phyloP scores from a whole-genome alignment of 2,113 vertebrate genomes.

The Oryzias woworae region DNA sequence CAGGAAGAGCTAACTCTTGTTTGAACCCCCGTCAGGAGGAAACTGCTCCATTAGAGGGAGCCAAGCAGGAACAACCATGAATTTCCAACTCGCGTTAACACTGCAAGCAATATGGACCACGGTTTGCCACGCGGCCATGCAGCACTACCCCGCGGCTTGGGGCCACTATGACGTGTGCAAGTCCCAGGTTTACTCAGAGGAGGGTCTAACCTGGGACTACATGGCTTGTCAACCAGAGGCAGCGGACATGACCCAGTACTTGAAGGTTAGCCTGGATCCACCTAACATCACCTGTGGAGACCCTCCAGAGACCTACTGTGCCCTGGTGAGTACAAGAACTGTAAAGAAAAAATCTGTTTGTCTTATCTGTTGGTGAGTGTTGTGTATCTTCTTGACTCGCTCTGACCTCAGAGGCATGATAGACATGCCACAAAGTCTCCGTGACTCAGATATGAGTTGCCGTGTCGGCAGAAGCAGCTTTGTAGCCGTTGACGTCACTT shows the following conservation, averaged over 20 bases:
- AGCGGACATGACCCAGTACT: constrained; percentile 95
- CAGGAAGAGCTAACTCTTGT: constrained; percentile 33
- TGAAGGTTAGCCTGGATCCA: constrained; percentile 93
- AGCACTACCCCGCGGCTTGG: constrained; percentile 94
- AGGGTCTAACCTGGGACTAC: constrained; percentile 98
- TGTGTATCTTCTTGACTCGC: constrained; percentile 8
- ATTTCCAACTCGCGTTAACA: constrained; percentile 86
- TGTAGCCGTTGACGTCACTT: constrained; percentile 46
- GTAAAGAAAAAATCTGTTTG: neutral
- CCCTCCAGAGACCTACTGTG: constrained; percentile 95
- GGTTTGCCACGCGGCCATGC: constrained; percentile 86
- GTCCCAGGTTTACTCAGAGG: constrained; percentile 93
- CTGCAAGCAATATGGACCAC: constrained; percentile 90
- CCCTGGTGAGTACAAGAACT: constrained; percentile 84
- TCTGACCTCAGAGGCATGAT: constrained; percentile 28
- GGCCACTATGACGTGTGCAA: constrained; percentile 98
- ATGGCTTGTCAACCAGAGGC: constrained; percentile 98
- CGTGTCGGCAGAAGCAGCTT: constrained; percentile 23
- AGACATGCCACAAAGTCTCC: constrained; percentile 35
- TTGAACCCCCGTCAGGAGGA: constrained; percentile 26
- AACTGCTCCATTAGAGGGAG: constrained; percentile 30
- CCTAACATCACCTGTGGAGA: constrained; percentile 97
- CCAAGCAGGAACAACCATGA: constrained; percentile 78
- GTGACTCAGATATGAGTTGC: constrained; percentile 32
- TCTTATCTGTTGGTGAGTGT: constrained; percentile 17